These are phyloP conservation scores for Macropus fuliginosus DNA, from an alignment of 2,797 vertebrate genomes.

Conservation along the genomic window DNA sequence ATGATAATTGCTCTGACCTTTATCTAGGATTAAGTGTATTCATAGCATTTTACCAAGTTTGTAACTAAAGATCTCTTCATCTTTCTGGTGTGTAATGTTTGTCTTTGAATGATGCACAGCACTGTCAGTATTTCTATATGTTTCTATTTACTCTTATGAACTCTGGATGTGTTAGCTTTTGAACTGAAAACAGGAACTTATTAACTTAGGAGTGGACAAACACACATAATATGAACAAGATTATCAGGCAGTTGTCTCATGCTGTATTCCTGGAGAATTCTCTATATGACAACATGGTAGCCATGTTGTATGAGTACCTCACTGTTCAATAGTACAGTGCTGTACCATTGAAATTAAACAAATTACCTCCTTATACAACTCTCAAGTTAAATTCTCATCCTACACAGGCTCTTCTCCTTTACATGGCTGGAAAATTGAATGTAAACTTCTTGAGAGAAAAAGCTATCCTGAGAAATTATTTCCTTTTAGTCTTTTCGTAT, in stretches of 20 bases:
- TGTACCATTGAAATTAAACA: neutral
- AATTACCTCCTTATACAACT: neutral
- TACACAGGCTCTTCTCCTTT: neutral
- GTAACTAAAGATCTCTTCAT: conserved; percentile 51
- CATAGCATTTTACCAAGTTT: conserved; percentile 64
- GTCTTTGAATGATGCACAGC: conserved; percentile 38
- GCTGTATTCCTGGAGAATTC: neutral
- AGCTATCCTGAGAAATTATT: neutral
- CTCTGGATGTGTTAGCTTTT: conserved; percentile 30
- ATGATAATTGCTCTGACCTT: conserved; percentile 67
- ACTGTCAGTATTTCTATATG: conserved; percentile 23
- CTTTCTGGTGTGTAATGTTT: conserved; percentile 46
- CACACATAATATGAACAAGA: conserved; percentile 26
- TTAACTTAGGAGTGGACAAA: neutral
- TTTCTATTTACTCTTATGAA: conserved; percentile 45
- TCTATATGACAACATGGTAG: neutral
- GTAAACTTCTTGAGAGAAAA: neutral
- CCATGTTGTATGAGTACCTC: neutral
- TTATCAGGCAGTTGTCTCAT: neutral
- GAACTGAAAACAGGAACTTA: neutral
- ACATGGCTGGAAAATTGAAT: neutral
- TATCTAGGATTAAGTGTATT: conserved; percentile 58
- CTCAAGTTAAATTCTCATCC: neutral
- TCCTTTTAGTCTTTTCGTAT: neutral
- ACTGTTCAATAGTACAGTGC: neutral